Evolutionary conservation across 2,113 vertebrate genomes (phyloP), one percentile per base, ranked within the genome.

Genomic region (Bubalus kerabau): DNA sequence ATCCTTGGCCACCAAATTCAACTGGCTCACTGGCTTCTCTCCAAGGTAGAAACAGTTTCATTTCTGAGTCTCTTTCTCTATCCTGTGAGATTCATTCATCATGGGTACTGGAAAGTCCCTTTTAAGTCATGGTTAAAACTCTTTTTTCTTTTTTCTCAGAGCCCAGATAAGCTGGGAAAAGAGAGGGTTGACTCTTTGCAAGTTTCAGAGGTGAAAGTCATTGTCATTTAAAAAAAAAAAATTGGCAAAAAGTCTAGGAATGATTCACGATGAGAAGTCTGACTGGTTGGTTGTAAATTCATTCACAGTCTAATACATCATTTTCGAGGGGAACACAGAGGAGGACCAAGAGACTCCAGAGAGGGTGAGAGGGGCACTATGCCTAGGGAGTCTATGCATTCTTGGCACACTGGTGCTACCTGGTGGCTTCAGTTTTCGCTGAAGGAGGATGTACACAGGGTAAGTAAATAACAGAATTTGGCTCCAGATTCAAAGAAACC

Each of bases 121-220:
- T 92, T 80, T 24, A 87, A 93, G 78, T 12, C 80, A 93, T 1
- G 48, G 94, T 87, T 97, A 91, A 95, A 95, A 87, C 28, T 16
- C 64, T 88, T 40, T 7, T 90, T 43, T 8, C 6, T 6, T 6
- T 71, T n/a, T 30, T 23, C 32, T 64, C 54, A 36, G 67, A 92
- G 30, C 85, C 71, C 84, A 95, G 94, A 94, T 52, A 97, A 57
- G 84, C 92, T 87, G 87, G 48, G 54, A 92, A 94, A 91, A 97
- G 82, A 95, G 91, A 84, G n/a, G 67, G 36, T 50, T 96, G 46
- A 81, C 84, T 50, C 57, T 87, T 91, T 90, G 54, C 67, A 96
- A 97, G 90, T 94, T 98, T 96, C 94, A 95, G 92, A 96, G 96
- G 97, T 97, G 95, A 98, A 98, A 97, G 96, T 97, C 92, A 95